A percentile compares a stretch with the other conserved stretches of the same genome.
These are phyloP conservation scores for Bergia sp. DNA, from an alignment of 92 coral and sea anemone genomes.

Conservation along the genomic window DNA sequence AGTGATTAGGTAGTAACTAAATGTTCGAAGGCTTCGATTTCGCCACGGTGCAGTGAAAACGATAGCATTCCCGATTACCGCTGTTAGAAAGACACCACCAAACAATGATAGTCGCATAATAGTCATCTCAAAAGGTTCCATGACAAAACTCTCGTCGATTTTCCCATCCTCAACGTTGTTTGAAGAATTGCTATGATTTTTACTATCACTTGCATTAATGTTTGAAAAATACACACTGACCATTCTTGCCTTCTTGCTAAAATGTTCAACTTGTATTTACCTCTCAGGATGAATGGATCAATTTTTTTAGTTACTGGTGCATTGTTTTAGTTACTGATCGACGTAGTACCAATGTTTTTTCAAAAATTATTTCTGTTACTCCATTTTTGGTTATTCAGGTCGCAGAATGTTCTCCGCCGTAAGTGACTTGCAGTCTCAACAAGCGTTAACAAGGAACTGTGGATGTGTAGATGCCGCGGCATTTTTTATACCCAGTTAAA, in stretches of 20 bases:
- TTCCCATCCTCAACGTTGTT: neutral
- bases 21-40: conserved; percentile 59
- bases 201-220: neutral
- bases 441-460: neutral
- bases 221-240: neutral
- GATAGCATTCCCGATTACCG: conserved; percentile 60
- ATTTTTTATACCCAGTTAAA: neutral
- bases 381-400: neutral
- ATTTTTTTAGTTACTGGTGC: too few species aligned
- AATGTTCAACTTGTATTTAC: neutral
- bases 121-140: conserved; percentile 60
- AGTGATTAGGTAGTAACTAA: conserved; percentile 66
- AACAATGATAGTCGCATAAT: conserved; percentile 56
- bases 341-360: neutral
- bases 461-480: neutral
- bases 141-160: neutral
- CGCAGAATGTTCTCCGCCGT: neutral
- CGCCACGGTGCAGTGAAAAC: conserved; percentile 66
- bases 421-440: neutral
- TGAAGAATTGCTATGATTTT: neutral
- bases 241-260: conserved; percentile 18
- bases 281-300: too few species aligned
- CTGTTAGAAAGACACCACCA: conserved; percentile 59
- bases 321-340: neutral
- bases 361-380: neutral